Evolutionary conservation across 2,113 vertebrate species (phyloP), one percentile per base, ranked within the genome.

Genomic region (Benitochromis conjunctus): DNA sequence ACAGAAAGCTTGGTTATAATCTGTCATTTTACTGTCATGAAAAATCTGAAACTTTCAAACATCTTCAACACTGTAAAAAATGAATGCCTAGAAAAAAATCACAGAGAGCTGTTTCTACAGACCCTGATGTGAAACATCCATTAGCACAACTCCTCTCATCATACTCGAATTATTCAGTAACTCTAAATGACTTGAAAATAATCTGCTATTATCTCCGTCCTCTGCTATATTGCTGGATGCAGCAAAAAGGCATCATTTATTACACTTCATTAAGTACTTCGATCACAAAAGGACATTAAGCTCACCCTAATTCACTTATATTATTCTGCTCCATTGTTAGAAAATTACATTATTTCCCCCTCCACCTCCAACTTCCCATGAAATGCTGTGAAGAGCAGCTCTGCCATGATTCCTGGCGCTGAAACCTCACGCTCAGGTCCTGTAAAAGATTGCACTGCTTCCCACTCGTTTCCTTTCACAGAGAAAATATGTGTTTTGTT

Each of bases 161-260:
- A 81, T 24, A 55, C 31, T 82, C 86, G 21, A 92, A 86, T 90
- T 88, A 83, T 89, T 91, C 56, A 90, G 54, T 54, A 38, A 85
- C 43, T 64, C 46, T 90, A 79, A 89, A 79, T 90, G 71, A 92
- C 62, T 85, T 81, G 71, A 77, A 41, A 90, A 91, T 84, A 82
- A 91, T 89, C 79, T 34, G 41, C 66, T 80, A 79, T 80, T 43
- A 83, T 85, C 57, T 29, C 41, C 34, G n/a, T 69, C 62, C 81
- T 57, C 86, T 66, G 46, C 31, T 36, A 71, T 89, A 89, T 84
- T 56, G 77, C 74, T 82, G n/a, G 53, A 86, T 82, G 34, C 31
- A 46, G 62, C 3, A 5, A 57, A 80, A 85, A 69, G 78, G 62
- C 46, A 9, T 66, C 12, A 82, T 80, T 82, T 56, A 76, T 82